Evolutionary conservation across 2,797 vertebrate genomes (phyloP), one percentile per base, ranked within the genome.

Genomic region (Sebastes dallii): DNA sequence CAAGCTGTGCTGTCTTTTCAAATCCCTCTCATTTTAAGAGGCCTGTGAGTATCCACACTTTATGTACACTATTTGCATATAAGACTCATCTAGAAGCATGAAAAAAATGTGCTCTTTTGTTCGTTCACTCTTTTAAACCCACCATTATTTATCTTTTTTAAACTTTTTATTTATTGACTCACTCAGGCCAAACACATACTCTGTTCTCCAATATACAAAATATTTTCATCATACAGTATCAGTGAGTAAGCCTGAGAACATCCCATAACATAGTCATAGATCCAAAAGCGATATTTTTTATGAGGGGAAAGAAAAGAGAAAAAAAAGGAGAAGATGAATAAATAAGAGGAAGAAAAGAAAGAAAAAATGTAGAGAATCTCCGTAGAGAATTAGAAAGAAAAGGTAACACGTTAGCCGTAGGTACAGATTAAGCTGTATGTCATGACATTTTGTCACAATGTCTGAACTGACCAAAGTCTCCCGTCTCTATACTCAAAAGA

Each of bases 1-100:
- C 97, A 99, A 83, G 98, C 97, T 0, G 98, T 99, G 66, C 95
- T 99, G 77, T 99, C 98, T 30, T 99, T 99, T 88, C 98, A 99
- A 93, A 96, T 99, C 90, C 98, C 98, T 1, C 96, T 99, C 83
- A 97, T 98, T 89, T 97, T 99, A 2, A 95, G 98, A 88, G 98
- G 98, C 54, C 95, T 98, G 98, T 99, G 94, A 99, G 98, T 99
- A 93, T 3, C 18, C 14, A 24, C n/a, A 18, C 50, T 18, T 46
- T 11, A 27, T 22, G 62, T 8, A n/a, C 25, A 30, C 8, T 3
- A 29, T 4, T 13, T 66, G 25, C 16, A 8, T 6, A 52, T 34
- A 24, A n/a, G 5, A 18, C n/a, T 32, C 10, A 5, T 3, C n/a
- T 39, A 18, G 8, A 50, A 32, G 14, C 22, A 20, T 6, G 2